Conservation (phyloP, 2,797 vertebrate genomes). For the Hirundo rustica region DNA sequence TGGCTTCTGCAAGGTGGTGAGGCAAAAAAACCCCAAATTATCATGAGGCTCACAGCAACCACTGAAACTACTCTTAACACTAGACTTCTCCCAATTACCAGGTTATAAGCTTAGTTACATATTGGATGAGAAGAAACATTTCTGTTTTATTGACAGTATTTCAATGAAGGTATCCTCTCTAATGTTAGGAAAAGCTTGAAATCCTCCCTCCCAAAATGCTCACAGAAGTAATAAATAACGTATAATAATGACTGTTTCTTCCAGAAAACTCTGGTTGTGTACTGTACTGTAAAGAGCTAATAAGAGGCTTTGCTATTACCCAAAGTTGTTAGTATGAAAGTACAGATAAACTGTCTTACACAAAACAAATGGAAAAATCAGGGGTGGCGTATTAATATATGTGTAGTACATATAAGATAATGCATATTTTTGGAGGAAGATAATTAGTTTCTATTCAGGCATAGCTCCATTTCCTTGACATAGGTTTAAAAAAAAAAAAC, state of each 20-base stretch:
- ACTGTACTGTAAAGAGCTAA: neutral
- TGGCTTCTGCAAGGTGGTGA: neutral
- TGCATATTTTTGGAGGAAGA: neutral
- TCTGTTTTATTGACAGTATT: neutral
- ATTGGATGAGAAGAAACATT: neutral
- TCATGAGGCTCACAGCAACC: neutral
- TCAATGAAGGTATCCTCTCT: neutral
- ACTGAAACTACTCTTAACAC: neutral
- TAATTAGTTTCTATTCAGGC: neutral
- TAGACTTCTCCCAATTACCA: neutral
- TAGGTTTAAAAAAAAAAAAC: neutral
- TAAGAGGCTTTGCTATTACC: neutral
- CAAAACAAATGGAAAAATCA: neutral
- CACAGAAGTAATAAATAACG: neutral
- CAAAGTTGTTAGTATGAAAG: neutral
- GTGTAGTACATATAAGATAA: neutral
- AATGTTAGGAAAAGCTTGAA: neutral
- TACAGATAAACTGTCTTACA: neutral
- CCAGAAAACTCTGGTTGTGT: neutral
- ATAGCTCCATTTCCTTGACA: neutral
- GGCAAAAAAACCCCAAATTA: neutral
- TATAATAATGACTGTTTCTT: neutral
- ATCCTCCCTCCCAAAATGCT: neutral
- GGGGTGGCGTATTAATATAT: neutral
- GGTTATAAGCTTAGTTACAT: neutral